These are phyloP conservation scores for Herpetotheres cachinnans DNA, from an alignment of 2,113 vertebrate genomes.

Conservation along the genomic window DNA sequence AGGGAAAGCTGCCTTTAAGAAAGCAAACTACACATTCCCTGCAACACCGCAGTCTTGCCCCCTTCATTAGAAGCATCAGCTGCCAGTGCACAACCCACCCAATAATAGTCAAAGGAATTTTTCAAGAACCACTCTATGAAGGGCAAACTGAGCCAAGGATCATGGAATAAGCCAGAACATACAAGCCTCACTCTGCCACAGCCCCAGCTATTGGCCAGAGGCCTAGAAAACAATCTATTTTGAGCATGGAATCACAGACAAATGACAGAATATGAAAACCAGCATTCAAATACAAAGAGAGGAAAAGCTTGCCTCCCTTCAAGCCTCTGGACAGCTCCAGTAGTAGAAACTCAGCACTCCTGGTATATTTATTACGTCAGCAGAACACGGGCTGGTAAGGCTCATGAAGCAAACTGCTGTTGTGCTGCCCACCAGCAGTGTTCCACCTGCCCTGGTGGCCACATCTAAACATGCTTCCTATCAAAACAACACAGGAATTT, in stretches of 20 bases:
- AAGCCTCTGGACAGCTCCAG: neutral
- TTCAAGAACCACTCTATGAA: neutral
- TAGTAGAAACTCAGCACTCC: neutral
- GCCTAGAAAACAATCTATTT: neutral
- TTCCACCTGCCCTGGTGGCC: neutral
- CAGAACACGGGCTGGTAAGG: neutral
- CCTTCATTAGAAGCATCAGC: neutral
- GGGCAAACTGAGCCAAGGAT: neutral
- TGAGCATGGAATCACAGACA: neutral
- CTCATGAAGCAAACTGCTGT: neutral
- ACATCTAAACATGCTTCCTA: neutral
- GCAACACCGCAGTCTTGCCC: rapidly evolving
- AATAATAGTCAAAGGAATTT: neutral
- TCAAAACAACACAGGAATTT: neutral
- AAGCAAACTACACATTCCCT: neutral
- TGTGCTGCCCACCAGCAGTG: neutral
- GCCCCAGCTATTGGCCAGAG: neutral
- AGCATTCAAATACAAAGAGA: neutral
- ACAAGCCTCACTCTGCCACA: neutral
- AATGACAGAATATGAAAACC: neutral
- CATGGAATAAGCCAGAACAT: neutral
- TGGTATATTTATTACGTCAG: neutral
- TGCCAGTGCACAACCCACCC: neutral
- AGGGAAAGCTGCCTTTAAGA: neutral
- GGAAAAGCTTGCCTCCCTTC: neutral